Conservation (phyloP, 2,888 invertebrate species). For the Acanthosepion esculentum region DNA sequence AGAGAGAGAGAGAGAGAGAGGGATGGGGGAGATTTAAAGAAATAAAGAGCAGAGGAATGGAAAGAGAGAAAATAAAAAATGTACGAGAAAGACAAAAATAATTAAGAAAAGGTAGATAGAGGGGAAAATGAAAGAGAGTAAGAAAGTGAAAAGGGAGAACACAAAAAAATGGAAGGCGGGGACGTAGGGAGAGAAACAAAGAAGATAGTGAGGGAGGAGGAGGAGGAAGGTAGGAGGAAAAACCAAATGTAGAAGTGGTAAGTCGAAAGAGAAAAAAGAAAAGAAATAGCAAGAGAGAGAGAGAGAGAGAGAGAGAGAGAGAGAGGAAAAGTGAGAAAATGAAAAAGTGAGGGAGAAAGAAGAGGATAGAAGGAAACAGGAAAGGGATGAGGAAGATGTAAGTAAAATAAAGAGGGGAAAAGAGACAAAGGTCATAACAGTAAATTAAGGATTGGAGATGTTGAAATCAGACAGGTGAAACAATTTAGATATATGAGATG, state of each 20-base stretch:
- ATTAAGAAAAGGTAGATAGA: neutral
- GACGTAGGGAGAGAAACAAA: constrained; percentile 24
- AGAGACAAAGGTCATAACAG: too few relatives aligned
- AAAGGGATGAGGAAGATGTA: too few relatives aligned
- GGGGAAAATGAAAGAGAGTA: neutral
- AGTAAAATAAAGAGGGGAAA: too few relatives aligned
- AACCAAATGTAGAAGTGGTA: neutral
- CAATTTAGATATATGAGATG: too few relatives aligned
- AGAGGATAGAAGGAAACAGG: too few relatives aligned
- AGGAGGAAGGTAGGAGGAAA: constrained; percentile 37
- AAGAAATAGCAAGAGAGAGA: neutral
- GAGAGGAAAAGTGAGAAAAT: constrained; percentile 43
- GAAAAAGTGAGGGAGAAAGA: neutral
- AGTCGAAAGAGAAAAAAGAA: constrained; percentile 37
- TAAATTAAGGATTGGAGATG: too few relatives aligned
- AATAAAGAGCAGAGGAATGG: too few relatives aligned
- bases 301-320: constrained; percentile 42
- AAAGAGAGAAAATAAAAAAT: neutral
- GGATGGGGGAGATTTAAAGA: neutral
- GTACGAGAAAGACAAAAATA: neutral
- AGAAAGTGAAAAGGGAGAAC: too few relatives aligned
- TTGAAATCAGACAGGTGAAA: too few relatives aligned
- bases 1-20: neutral
- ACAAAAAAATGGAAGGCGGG: neutral
- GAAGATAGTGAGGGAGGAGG: neutral